Conservation (phyloP, 2,797 vertebrate genomes). For the Lagocephalus sceleratus region DNA sequence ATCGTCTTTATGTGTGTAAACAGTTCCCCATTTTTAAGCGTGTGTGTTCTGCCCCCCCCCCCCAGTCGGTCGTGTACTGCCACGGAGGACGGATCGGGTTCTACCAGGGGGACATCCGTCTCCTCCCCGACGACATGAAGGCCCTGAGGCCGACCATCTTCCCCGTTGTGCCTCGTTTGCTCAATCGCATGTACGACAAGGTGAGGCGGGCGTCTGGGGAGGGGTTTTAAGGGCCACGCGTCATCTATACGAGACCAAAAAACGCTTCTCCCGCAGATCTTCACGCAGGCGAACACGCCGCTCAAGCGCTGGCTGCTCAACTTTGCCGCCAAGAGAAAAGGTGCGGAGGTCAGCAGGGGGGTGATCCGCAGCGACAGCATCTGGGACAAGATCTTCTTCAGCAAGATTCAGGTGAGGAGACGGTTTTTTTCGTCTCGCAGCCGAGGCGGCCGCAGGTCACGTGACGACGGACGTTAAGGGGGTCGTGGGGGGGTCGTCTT, state of each 20-base stretch:
- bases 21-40: background rate
- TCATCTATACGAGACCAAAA: too few species aligned
- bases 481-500: slow-evolving; percentile 86
- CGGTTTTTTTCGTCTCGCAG: too few species aligned
- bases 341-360: slow-evolving; percentile 86
- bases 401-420: slow-evolving; percentile 88
- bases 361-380: slow-evolving; percentile 91
- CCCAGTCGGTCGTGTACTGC: slow-evolving; percentile 93
- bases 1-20: background rate
- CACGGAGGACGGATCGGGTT: slow-evolving; percentile 94
- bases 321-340: slow-evolving; percentile 91
- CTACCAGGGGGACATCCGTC: slow-evolving; percentile 96
- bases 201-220: slow-evolving; percentile 61
- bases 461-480: slow-evolving; percentile 61
- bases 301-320: slow-evolving; percentile 93
- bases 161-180: slow-evolving; percentile 91
- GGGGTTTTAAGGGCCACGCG: background rate
- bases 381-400: slow-evolving; percentile 97
- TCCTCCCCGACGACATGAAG: slow-evolving; percentile 97
- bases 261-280: slow-evolving; percentile 78
- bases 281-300: slow-evolving; percentile 91
- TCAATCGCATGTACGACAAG: slow-evolving; percentile 99
- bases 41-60: slow-evolving; percentile 15
- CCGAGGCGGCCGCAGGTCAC: too few species aligned
- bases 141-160: slow-evolving; percentile 91